phyloP scores from a whole-genome alignment of 2,888 invertebrate genomes.

The Drosophila anceps region DNA sequence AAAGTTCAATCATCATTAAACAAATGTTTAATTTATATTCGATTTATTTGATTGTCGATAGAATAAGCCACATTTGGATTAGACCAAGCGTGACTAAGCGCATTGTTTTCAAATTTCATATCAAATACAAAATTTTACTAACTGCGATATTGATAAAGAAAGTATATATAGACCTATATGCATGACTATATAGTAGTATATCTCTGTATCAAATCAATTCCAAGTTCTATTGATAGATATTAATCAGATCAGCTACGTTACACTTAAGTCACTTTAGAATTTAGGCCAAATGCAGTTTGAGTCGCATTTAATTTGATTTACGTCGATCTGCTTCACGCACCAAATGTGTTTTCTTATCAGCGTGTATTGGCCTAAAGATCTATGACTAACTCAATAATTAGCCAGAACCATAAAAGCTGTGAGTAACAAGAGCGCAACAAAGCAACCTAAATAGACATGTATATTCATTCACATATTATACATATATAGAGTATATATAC shows the following conservation, averaged over 20 bases:
- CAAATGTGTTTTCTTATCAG: slow-evolving; percentile 12
- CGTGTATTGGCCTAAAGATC: slow-evolving; percentile 1
- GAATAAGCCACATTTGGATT: not conserved
- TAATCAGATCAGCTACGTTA: not conserved
- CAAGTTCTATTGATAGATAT: not conserved
- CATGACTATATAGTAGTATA: not conserved
- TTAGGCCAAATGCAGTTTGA: not conserved
- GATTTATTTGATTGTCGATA: not conserved
- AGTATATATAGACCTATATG: not conserved
- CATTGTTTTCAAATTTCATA: not conserved
- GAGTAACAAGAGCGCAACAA: slow-evolving; percentile 16
- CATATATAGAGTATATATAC: not conserved
- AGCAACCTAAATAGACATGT: not conserved
- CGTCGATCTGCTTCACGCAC: not conserved
- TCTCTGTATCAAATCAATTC: not conserved
- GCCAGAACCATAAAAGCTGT: slow-evolving; percentile 7
- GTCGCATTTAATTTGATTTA: not conserved
- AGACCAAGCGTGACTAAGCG: not conserved
- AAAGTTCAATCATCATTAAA: not conserved
- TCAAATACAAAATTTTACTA: not conserved
- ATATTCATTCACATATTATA: not conserved
- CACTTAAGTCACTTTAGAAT: not conserved
- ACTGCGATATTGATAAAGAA: not conserved
- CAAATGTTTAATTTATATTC: not conserved
- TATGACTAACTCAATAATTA: slow-evolving; percentile 22